Base-by-base conservation (phyloP, 2,797 vertebrate genomes). In the Acrossocheilus wenchowensis region DNA sequence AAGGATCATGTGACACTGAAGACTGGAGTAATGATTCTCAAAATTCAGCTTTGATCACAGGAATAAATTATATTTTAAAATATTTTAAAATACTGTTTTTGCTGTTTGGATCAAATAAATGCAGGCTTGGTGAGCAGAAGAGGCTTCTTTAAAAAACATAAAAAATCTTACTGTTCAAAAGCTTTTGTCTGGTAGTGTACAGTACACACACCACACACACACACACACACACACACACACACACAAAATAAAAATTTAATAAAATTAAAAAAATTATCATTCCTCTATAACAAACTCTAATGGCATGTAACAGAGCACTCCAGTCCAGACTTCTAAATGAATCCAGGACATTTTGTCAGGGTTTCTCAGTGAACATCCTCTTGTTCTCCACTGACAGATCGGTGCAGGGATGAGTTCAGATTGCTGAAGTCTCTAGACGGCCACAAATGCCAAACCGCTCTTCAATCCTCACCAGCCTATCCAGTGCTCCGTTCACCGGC, bases 381-480 rank as follows among this genome's bases (percentile, higher is more conserved):
- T 78, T 85, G 43, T 41, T 34, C 48, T 54, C 11, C 34, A 57
- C 17, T 52, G 73, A 50, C 57, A 78, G 60, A 78, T 68, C 43
- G n/a, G 10, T 12, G 71, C 82, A 39, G 82, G 54, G 34, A 84
- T 57, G 48, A 54, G 62, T 50, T 85, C 66, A 85, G 50, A 45
- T 41, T 30, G n/a, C 50, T 50, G 19, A n/a, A 50, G 82, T 36
- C 69, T 36, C 69, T 3, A 41, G 39, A 45, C 23, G 1, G 34
- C 15, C 50, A 54, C 14, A 50, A 83, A 66, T 52, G 75, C 66
- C 75, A 85, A 72, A 72, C 50, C 43, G 4, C 50, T 71, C 60
- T 78, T 84, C 83, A 79, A 15, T 79, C 75, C 52, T 78, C 75
- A 85, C 50, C 50, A 36, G 64, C 12, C 50, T 57, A 72, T 85